Conservation (phyloP, 1,140 invertebrate species). For the Wiebesia pumilae region DNA sequence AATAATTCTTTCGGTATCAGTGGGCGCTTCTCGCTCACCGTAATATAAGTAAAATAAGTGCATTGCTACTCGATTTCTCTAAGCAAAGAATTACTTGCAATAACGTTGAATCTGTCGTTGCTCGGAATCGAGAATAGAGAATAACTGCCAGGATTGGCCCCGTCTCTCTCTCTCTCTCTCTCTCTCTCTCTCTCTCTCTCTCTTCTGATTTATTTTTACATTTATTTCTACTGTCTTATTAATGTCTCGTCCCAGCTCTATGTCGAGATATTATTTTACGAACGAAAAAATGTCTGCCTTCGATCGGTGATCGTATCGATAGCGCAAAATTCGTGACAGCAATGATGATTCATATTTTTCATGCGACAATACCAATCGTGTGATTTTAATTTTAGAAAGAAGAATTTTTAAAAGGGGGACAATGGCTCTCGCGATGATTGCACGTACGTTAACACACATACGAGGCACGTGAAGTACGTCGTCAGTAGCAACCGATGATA, state of each 20-base stretch:
- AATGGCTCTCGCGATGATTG: not conserved
- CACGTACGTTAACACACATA: not conserved
- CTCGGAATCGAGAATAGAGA: not conserved
- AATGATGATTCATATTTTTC: not conserved
- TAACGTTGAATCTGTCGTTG: too few species aligned
- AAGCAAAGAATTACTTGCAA: too few species aligned
- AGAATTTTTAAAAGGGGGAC: not conserved
- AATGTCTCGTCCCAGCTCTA: not conserved
- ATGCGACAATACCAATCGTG: not conserved
- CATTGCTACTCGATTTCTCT: not conserved
- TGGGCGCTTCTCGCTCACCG: not conserved
- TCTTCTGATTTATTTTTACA: not conserved
- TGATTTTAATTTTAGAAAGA: not conserved
- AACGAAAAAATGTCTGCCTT: not conserved
- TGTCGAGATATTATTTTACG: not conserved
- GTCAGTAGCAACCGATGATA: not conserved
- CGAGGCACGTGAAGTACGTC: not conserved
- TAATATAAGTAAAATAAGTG: not conserved
- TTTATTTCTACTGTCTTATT: too few species aligned
- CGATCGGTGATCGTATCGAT: not conserved
- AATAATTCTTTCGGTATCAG: too few species aligned
- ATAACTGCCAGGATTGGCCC: not conserved
- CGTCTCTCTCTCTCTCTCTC: not conserved
- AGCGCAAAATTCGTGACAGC: not conserved
- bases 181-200: conserved; percentile 9